Evolutionary conservation across 2,797 vertebrate genomes (phyloP), one percentile per base, ranked within the genome.

Genomic region (Rachycentron canadum): DNA sequence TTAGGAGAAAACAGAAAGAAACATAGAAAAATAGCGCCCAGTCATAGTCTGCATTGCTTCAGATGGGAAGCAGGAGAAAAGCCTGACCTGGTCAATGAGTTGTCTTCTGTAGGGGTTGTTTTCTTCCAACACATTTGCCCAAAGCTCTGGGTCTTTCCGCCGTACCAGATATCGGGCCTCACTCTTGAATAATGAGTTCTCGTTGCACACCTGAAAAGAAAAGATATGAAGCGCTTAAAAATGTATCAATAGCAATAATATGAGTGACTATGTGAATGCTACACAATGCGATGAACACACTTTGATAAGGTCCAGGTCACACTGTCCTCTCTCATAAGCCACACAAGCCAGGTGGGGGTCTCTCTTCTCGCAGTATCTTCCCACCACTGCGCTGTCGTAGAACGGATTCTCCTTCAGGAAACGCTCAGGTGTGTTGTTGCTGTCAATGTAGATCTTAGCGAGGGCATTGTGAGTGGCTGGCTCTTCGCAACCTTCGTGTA

Each of bases 361-460:
- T 69, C 96, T 94, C 91, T 97, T 99, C 83, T 98, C 97, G 55
- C 96, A 98, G 21, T 97, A 98, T 72, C 93, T 96, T 62, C 97
- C 97, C 16, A 98, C 96, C 62, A 98, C 96, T 0, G 95, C 86
- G 76, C 97, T 98, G 92, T 98, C 95, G 2, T 98, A 98, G 88
- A 93, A 97, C 7, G 95, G 88, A 74, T 98, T 98, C 87, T 98
- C 97, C 47, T 96, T 93, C 81, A 98, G 93, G 88, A 98, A 98
- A 40, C 95, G 95, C 85, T 97, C 96, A 0, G 97, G 96, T 40
- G 95, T 97, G 88, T 96, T 97, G 92, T 97, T 97, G 94, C 96
- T 97, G 92, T 98, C 96, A 0, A 98, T 97, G 92, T 97, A 99
- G 90, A 97, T 97, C 90, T 98, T 98, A 55, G 97, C 97, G 78